Percentiles rank a stretch among this genome's conserved stretches.
phyloP scores from a whole-genome alignment of 92 coral and sea anemone genomes.

The Zoanthus solanderi region DNA sequence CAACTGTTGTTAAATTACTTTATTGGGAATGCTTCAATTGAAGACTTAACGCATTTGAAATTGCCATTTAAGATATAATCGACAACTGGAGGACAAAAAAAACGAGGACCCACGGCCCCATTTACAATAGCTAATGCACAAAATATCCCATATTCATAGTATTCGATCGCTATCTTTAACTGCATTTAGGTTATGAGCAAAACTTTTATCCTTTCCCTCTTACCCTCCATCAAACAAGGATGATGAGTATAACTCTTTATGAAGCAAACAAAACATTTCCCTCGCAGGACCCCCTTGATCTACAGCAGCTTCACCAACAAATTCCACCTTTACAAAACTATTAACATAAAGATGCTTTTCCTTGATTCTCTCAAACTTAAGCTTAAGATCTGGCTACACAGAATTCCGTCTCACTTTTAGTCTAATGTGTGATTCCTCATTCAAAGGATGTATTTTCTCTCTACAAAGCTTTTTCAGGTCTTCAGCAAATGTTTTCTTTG shows the following conservation, averaged over 20 bases:
- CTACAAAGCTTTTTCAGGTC: constrained; percentile 44
- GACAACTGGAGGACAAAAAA: constrained; percentile 65
- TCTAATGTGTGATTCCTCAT: constrained; percentile 50
- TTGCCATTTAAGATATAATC: constrained; percentile 60
- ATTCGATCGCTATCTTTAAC: constrained; percentile 49
- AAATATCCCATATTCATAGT: constrained; percentile 64
- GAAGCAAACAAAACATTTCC: constrained; percentile 31
- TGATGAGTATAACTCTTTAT: constrained; percentile 26
- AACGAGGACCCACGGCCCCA: constrained; percentile 74
- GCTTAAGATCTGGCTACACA: constrained; percentile 61
- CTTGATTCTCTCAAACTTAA: constrained; percentile 59
- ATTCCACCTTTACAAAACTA: constrained; percentile 39
- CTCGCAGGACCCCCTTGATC: constrained; percentile 30
- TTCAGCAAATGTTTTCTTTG: constrained; percentile 37
- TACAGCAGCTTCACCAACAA: constrained; percentile 40
- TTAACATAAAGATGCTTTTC: constrained; percentile 39
- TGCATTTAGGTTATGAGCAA: constrained; percentile 66
- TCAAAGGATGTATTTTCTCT: constrained; percentile 35
- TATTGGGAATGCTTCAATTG: constrained; percentile 59
- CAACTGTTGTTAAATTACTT: constrained; percentile 27
- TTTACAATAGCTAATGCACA: constrained; percentile 65
- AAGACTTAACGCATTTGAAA: constrained; percentile 46
- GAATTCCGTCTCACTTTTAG: constrained; percentile 61
- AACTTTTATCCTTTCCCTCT: constrained; percentile 52
- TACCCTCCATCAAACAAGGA: background rate